phyloP scores from a whole-genome alignment of 2,888 invertebrate genomes.

The Agrochola lychnidis region DNA sequence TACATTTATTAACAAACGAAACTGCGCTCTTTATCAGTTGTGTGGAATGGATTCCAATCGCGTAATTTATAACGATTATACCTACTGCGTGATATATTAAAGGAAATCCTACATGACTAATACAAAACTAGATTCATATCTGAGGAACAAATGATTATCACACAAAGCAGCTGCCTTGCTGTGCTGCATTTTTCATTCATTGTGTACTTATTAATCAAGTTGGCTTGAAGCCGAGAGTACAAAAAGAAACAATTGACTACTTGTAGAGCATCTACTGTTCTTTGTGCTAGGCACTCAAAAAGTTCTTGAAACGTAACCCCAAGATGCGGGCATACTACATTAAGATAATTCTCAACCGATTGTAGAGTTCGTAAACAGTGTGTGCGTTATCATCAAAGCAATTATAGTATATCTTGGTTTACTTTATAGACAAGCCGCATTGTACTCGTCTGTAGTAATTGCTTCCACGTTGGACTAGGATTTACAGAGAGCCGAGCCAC shows the following conservation, averaged over 20 bases:
- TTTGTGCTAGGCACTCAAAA: constrained; percentile 26
- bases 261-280: constrained; percentile 26
- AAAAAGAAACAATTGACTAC: constrained; percentile 35
- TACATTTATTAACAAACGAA: background rate
- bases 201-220: constrained; percentile 19
- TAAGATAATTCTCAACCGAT: constrained; percentile 42
- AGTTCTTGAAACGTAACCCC: constrained; percentile 41
- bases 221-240: constrained; percentile 22
- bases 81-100: constrained; percentile 3
- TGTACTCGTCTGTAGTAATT: constrained; percentile 40
- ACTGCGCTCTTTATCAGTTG: background rate
- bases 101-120: constrained; percentile 37
- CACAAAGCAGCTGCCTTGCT: constrained; percentile 18
- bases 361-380: constrained; percentile 38
- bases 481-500: background rate
- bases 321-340: constrained; percentile 38
- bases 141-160: constrained; percentile 19
- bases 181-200: constrained; percentile 36
- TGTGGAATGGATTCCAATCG: constrained; percentile 2
- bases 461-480: constrained; percentile 18
- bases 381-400: constrained; percentile 51
- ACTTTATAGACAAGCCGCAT: constrained; percentile 48
- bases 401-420: constrained; percentile 48
- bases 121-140: constrained; percentile 32
- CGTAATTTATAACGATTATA: constrained; percentile 16